Percentiles rank a stretch among this genome's conserved stretches.
These are phyloP conservation scores for Dicyrtoma fusca DNA, from an alignment of 2,888 invertebrate genomes.

Conservation along the genomic window DNA sequence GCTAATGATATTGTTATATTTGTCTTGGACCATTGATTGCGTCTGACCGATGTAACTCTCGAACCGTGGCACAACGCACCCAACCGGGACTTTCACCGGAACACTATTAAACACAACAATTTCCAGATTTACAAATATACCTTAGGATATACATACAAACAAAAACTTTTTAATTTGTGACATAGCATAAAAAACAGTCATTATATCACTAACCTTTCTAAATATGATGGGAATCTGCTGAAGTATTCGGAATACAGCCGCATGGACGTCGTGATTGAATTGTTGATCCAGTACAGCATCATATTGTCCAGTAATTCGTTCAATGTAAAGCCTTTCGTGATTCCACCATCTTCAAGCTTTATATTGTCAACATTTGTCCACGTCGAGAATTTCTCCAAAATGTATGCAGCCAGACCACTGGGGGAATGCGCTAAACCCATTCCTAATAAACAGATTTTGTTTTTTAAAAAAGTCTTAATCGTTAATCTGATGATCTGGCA, in stretches of 20 bases:
- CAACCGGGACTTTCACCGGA: slow-evolving; percentile 71
- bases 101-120: slow-evolving; percentile 62
- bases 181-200: no score
- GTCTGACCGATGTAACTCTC: slow-evolving; percentile 63
- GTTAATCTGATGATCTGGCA: neutral
- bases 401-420: slow-evolving; percentile 64
- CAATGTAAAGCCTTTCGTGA: slow-evolving; percentile 69
- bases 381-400: slow-evolving; percentile 65
- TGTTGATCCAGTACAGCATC: slow-evolving; percentile 64
- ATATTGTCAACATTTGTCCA: slow-evolving; percentile 63
- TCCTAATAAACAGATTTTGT: neutral
- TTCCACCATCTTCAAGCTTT: slow-evolving; percentile 66
- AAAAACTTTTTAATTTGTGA: no score
- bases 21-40: slow-evolving; percentile 66
- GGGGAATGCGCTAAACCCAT: slow-evolving; percentile 63
- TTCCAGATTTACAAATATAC: no score
- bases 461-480: neutral
- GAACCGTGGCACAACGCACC: slow-evolving; percentile 74
- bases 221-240: neutral
- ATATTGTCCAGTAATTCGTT: slow-evolving; percentile 67
- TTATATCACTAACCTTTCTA: no score
- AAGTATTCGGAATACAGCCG: slow-evolving; percentile 62
- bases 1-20: slow-evolving; percentile 71
- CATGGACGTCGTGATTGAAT: slow-evolving; percentile 61
- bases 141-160: no score